These are phyloP conservation scores for Acronicta leporina DNA, from an alignment of 2,888 invertebrate species.

Conservation along the genomic window DNA sequence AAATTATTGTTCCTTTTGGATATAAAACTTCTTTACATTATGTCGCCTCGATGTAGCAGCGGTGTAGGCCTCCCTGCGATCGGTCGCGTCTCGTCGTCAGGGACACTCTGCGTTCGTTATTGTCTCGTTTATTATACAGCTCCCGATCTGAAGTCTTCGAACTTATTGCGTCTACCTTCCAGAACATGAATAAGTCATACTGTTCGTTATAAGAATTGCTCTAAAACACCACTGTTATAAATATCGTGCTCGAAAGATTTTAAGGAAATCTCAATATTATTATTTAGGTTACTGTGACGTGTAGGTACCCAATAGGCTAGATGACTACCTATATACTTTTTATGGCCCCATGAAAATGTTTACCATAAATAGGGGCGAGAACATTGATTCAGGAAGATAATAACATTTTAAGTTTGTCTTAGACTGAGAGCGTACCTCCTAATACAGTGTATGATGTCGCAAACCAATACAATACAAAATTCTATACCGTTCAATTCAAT, in stretches of 20 bases:
- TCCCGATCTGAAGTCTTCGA: slow-evolving; percentile 73
- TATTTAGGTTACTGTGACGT: slow-evolving; percentile 6
- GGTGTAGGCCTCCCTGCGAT: slow-evolving; percentile 13
- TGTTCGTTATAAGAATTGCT: slow-evolving; percentile 85
- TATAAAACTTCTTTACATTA: not conserved
- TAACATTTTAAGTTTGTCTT: no score
- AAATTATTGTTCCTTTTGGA: not conserved
- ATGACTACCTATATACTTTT: no score
- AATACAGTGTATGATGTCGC: no score
- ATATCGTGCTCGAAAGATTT: slow-evolving; percentile 47
- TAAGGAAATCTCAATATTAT: slow-evolving; percentile 20
- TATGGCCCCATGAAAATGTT: no score
- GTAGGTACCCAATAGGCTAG: not conserved
- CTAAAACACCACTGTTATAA: slow-evolving; percentile 70
- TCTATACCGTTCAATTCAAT: no score
- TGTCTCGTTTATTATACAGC: slow-evolving; percentile 81
- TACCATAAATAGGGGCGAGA: no score
- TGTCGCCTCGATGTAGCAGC: not conserved
- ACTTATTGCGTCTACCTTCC: slow-evolving; percentile 81
- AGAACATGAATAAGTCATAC: slow-evolving; percentile 86
- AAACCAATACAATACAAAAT: no score
- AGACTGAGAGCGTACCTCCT: no score
- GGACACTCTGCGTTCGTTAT: slow-evolving; percentile 70
- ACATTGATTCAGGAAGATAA: no score
- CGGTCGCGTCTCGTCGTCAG: slow-evolving; percentile 20